phyloP scores from a whole-genome alignment of 2,113 vertebrate genomes.

The Mola mola region DNA sequence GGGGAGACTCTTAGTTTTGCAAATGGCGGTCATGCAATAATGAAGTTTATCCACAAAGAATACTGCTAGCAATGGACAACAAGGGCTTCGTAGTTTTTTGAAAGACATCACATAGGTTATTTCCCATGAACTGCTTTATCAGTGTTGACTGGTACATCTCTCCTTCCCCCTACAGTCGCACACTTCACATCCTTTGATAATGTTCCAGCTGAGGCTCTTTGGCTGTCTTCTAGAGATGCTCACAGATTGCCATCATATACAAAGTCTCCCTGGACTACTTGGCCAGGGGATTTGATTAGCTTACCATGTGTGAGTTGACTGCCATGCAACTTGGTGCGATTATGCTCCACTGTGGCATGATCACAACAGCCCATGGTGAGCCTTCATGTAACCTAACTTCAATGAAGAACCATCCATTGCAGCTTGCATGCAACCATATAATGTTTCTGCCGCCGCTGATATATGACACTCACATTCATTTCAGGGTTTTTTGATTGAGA shows the following conservation, averaged over 20 bases:
- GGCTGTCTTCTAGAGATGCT: constrained; percentile 44
- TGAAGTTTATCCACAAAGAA: too few relatives aligned
- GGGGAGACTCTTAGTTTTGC: background rate
- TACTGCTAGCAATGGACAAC: too few relatives aligned
- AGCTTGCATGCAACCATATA: background rate
- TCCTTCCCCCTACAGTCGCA: constrained; percentile 20
- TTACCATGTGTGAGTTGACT: constrained; percentile 52
- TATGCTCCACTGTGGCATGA: background rate
- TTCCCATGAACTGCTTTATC: constrained; percentile 15
- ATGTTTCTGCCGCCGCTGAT: background rate
- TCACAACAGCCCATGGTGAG: background rate
- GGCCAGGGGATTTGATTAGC: constrained; percentile 59
- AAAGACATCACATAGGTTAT: background rate
- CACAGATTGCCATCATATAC: constrained; percentile 55
- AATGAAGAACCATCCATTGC: background rate
- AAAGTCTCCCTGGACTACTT: constrained; percentile 54
- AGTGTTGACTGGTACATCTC: constrained; percentile 26
- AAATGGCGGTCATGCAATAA: too few relatives aligned
- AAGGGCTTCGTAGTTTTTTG: background rate
- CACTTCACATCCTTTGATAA: constrained; percentile 64
- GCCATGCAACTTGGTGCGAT: constrained; percentile 44
- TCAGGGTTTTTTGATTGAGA: background rate
- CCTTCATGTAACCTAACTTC: background rate
- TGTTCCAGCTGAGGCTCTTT: constrained; percentile 34
- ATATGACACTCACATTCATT: constrained; percentile 12